Conservation (phyloP, 2,797 vertebrate genomes). For the Alosa sapidissima region DNA sequence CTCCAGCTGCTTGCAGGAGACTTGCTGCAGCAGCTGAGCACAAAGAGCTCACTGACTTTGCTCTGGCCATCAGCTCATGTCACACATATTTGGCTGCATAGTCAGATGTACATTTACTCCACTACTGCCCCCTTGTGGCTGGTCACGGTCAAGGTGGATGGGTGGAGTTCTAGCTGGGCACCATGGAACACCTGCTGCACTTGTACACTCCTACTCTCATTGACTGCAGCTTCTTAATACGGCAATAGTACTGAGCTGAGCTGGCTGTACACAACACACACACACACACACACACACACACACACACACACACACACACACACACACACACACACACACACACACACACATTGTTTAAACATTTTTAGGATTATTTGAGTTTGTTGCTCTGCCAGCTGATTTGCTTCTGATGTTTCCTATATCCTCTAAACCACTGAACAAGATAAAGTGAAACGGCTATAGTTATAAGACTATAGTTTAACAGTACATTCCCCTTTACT, state of each 20-base stretch:
- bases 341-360: background rate
- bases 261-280: too few species aligned
- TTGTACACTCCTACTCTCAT: background rate
- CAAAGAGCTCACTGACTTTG: background rate
- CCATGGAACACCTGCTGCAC: background rate
- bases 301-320: background rate
- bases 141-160: background rate
- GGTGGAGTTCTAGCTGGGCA: background rate
- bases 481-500: too few species aligned
- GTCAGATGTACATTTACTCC: background rate
- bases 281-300: conserved; percentile 4
- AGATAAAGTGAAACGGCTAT: too few species aligned
- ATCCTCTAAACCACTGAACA: background rate
- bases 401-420: background rate
- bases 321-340: conserved; percentile 10
- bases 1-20: background rate
- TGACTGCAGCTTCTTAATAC: background rate
- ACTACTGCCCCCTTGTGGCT: background rate
- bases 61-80: background rate
- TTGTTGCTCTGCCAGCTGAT: background rate
- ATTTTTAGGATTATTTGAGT: background rate
- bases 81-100: background rate
- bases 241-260: too few species aligned
- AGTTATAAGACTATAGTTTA: too few species aligned
- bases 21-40: conserved; percentile 1